Percentiles rank a stretch among this genome's conserved stretches.
Evolutionary conservation across 2,797 vertebrate species (phyloP).

Genomic region (Microctenopoma stevenorrisi): DNA sequence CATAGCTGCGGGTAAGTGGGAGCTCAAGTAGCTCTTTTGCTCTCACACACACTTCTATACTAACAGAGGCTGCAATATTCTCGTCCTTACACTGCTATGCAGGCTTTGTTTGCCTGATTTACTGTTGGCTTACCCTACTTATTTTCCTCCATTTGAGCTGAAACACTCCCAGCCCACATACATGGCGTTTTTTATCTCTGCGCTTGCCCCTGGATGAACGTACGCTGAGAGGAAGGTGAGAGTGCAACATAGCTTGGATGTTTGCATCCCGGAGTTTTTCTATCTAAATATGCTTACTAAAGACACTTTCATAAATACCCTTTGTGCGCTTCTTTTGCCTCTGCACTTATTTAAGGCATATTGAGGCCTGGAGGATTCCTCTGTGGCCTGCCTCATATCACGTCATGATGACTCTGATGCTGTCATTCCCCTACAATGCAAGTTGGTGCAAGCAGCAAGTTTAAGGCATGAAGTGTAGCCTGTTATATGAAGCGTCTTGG

Average conservation of each 20-base stretch:
- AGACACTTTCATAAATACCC: constrained; percentile 34
- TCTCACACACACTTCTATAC: constrained; percentile 32
- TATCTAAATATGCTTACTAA: constrained; percentile 35
- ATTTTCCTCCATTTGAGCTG: constrained; percentile 30
- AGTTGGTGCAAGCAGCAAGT: constrained; percentile 53
- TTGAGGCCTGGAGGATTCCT: constrained; percentile 51
- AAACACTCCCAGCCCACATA: constrained; percentile 53
- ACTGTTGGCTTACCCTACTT: constrained; percentile 25
- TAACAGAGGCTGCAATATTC: constrained; percentile 34
- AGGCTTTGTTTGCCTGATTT: constrained; percentile 34
- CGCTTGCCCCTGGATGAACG: constrained; percentile 19
- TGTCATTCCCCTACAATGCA: constrained; percentile 54
- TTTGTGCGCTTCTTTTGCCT: constrained; percentile 13
- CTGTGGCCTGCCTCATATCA: constrained; percentile 53
- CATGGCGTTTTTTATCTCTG: constrained; percentile 25
- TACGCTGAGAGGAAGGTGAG: constrained; percentile 13
- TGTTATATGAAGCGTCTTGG: constrained; percentile 32
- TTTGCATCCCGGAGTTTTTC: constrained; percentile 28
- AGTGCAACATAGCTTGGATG: constrained; percentile 10
- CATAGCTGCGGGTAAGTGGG: constrained; percentile 92
- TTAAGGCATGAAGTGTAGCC: constrained; percentile 26
- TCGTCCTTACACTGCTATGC: constrained; percentile 15
- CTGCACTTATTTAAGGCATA: constrained; percentile 40
- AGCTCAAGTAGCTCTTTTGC: constrained; percentile 49
- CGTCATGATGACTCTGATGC: constrained; percentile 58